Base-by-base conservation (phyloP, 2,888 invertebrate genomes). In the Idaea aversata region DNA sequence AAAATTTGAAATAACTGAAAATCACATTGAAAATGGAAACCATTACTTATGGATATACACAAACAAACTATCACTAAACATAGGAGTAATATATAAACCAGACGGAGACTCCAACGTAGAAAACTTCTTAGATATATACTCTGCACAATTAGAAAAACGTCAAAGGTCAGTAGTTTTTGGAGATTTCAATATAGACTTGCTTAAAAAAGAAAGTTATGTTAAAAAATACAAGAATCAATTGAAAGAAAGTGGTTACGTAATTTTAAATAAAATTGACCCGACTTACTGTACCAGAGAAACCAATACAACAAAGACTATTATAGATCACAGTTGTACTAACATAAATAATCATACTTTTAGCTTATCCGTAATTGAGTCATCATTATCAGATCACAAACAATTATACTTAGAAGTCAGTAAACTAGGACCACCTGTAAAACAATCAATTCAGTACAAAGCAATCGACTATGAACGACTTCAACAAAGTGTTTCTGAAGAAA, bases 41-140 rank as follows among this genome's bases (percentile, higher is more conserved):
- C 71, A 77, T 38, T 77, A 69, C 38, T 38, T 76, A 16, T 77
- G 73, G 75, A 68, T 76, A 34, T n/a, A 57, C 57, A 15, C 66
- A 16, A 34, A 72, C 3, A 65, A 60, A 5, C 59, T 57, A 35
- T 60, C 59, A 4, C 5, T 69, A 15, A 57, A 57, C 15, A 57
- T 67, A 7, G 60, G 67, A 35, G 59, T 34, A 4, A 36, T 70
- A 5, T 67, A 67, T 34, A 62, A 70, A 36, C 66, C 66, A 57
- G 57, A 15, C 3, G 57, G 57, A 15, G 57, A 1, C 5, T 59
- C 5, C 5, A 34, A 60, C 16, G 10, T 34, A 13, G 16, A 36
- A 15, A n/a, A 62, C 13, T 57, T 57, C 57, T 57, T 57, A 15
- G 57, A 57, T 15, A 57, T 57, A 15, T 57, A 57, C 57, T 57